Evolutionary conservation across 2,113 vertebrate species (phyloP).

Genomic region (Clupea harengus): DNA sequence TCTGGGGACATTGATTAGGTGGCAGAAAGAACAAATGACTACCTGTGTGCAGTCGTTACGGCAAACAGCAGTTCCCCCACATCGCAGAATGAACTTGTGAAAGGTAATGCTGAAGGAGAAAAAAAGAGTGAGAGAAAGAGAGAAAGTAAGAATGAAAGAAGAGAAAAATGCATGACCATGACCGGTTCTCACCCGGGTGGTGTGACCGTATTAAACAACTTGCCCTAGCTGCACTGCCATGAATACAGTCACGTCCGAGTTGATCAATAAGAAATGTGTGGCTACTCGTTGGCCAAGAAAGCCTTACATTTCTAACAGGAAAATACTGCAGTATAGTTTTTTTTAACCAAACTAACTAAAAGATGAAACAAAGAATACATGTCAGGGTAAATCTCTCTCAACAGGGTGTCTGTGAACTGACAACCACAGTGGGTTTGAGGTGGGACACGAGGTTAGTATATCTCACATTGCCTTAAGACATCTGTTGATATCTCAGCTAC

Average conservation of each 20-base stretch:
- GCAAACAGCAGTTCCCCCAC: constrained; percentile 47
- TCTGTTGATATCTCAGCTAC: not conserved
- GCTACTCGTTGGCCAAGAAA: not conserved
- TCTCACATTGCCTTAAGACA: not conserved
- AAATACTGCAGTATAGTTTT: not conserved
- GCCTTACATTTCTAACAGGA: not conserved
- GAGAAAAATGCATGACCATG: not conserved
- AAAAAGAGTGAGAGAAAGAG: not conserved
- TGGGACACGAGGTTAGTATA: not conserved
- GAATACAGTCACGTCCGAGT: not conserved
- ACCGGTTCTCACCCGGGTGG: not conserved
- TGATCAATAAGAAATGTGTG: not conserved
- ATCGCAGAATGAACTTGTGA: constrained; percentile 16
- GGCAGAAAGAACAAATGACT: constrained; percentile 68
- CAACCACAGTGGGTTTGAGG: not conserved
- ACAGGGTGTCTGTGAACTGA: not conserved
- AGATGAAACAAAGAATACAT: not conserved
- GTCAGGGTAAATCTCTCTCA: not conserved
- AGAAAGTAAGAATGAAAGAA: not conserved
- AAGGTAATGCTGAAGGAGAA: constrained; percentile 21
- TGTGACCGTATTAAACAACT: constrained; percentile 10
- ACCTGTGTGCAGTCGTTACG: constrained; percentile 48
- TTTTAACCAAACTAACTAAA: not conserved
- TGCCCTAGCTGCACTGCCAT: not conserved
- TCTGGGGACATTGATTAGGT: constrained; percentile 66